These are phyloP conservation scores for Schizopygopsis pylzovi DNA, from an alignment of 2,797 vertebrate genomes.

Conservation along the genomic window DNA sequence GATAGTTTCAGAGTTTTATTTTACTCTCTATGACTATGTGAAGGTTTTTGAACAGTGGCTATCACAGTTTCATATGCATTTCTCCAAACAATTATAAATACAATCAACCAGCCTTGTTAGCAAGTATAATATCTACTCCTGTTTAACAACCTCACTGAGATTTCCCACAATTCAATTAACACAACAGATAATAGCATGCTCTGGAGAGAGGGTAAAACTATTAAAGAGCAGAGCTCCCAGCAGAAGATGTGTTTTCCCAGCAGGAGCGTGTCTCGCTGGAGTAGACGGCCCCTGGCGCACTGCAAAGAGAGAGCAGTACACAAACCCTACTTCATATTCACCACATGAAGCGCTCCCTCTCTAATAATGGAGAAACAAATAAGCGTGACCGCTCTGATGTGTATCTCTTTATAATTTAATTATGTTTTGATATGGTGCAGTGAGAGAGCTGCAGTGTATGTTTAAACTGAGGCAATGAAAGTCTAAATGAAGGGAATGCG, in stretches of 20 bases:
- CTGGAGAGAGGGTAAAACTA: conserved; percentile 22
- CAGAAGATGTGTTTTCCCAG: conserved; percentile 44
- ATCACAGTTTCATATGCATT: not conserved
- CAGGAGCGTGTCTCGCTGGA: conserved; percentile 42
- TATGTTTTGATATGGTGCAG: conserved; percentile 66
- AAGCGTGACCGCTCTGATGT: conserved; percentile 63
- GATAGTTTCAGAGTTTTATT: too few species aligned
- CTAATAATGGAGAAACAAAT: conserved; percentile 72
- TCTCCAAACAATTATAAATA: conserved; percentile 6
- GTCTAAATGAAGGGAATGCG: not conserved
- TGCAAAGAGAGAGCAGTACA: conserved; percentile 28
- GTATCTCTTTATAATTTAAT: conserved; percentile 73
- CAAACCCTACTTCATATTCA: conserved; percentile 59
- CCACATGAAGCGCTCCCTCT: conserved; percentile 59
- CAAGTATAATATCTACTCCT: not conserved
- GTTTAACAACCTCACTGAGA: not conserved
- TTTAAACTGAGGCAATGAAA: conserved; percentile 53
- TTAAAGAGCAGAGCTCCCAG: conserved; percentile 27
- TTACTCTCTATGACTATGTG: not conserved
- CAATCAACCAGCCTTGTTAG: not conserved
- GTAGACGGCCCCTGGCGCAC: conserved; percentile 16
- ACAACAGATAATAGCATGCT: conserved; percentile 23
- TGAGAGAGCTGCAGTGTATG: conserved; percentile 52
- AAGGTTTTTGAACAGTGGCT: not conserved
- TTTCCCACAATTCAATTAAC: conserved; percentile 28